These are phyloP conservation scores for Drosophila lacteicornis DNA, from an alignment of 1,140 invertebrate genomes.

Conservation along the genomic window DNA sequence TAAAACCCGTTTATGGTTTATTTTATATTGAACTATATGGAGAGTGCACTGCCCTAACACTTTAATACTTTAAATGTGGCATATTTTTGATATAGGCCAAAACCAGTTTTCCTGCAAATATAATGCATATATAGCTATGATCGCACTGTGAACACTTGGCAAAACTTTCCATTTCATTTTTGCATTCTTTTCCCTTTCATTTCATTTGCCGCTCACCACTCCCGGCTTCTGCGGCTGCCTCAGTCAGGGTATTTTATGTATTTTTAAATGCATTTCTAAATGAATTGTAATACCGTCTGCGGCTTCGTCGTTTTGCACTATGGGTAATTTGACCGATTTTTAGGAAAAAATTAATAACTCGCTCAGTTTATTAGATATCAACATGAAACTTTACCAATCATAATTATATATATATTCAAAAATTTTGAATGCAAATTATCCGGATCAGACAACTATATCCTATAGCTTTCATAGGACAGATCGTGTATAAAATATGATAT, in stretches of 20 bases:
- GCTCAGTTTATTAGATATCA: too few species aligned
- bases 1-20: too few species aligned
- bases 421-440: too few species aligned
- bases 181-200: constrained; percentile 72
- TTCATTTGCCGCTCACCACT: constrained; percentile 31
- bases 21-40: not conserved
- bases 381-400: too few species aligned
- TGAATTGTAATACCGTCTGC: constrained; percentile 77
- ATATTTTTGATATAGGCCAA: not conserved
- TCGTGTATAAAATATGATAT: too few species aligned
- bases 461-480: too few species aligned
- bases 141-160: constrained; percentile 55
- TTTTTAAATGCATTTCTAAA: constrained; percentile 83
- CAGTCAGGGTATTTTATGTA: constrained; percentile 66
- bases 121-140: constrained; percentile 25
- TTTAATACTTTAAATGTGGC: not conserved
- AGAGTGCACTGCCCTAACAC: not conserved
- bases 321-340: too few species aligned
- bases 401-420: too few species aligned
- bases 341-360: too few species aligned
- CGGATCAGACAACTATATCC: too few species aligned
- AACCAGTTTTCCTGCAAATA: constrained; percentile 32
- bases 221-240: constrained; percentile 1
- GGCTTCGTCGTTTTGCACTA: constrained; percentile 7
- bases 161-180: constrained; percentile 77